Conservation (phyloP, 1,140 invertebrate species). For the Apis mellifera region Amel_HAv3.1 CM009935.2:5903501-5904000, state of each 20-base stretch:
- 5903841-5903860: too few relatives aligned
- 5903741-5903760: constrained; percentile 4
- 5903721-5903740: constrained; percentile 6
- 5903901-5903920: constrained; percentile 9
- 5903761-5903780: not conserved
- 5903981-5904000: not conserved
- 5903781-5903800: constrained; percentile 13
- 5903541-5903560: not conserved
- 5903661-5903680: not conserved
- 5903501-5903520: too few relatives aligned
- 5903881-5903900: not conserved
- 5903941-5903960: not conserved
- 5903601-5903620: not conserved
- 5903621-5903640: constrained; percentile 1
- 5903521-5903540: not conserved
- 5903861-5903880: not conserved
- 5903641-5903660: not conserved
- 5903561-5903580: not conserved
- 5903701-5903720: constrained; percentile 19
- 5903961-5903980: not conserved
- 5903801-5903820: constrained; percentile 17
- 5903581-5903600: not conserved
- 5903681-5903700: constrained; percentile 13
- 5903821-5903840: not conserved
- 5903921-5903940: constrained; percentile 29